Percentiles rank a stretch among this genome's conserved stretches.
Evolutionary conservation across 2,888 invertebrate genomes (phyloP).

Genomic region (Melipona bicolor): DNA sequence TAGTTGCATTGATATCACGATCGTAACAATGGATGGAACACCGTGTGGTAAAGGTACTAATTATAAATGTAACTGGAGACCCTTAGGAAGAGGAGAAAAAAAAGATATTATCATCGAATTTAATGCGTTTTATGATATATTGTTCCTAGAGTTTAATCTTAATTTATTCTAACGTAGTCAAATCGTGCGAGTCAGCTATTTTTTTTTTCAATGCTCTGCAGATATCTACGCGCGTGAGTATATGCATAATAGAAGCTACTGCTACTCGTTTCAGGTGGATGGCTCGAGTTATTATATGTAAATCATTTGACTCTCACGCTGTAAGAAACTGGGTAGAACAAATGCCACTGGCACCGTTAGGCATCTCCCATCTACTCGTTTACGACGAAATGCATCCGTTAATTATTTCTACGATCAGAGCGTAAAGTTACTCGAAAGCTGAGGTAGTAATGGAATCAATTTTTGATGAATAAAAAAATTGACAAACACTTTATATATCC

Average conservation of each 20-base stretch:
- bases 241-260: conserved; percentile 30
- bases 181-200: background rate
- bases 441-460: background rate
- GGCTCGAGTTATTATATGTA: conserved; percentile 50
- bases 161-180: background rate
- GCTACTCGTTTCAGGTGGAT: conserved; percentile 33
- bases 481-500: background rate
- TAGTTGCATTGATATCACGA: background rate
- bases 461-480: background rate
- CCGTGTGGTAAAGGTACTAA: background rate
- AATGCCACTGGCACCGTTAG: background rate
- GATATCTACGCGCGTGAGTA: conserved; percentile 28
- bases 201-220: background rate
- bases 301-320: conserved; percentile 35
- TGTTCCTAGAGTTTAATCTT: background rate
- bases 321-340: conserved; percentile 15
- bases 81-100: background rate
- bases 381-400: background rate
- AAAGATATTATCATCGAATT: background rate
- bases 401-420: conserved; percentile 1
- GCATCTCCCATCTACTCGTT: background rate
- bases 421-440: background rate
- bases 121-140: background rate
- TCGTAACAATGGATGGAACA: background rate
- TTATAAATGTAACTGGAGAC: background rate